Conservation (phyloP, 2,888 invertebrate genomes). For the Cheilosia urbana region DNA sequence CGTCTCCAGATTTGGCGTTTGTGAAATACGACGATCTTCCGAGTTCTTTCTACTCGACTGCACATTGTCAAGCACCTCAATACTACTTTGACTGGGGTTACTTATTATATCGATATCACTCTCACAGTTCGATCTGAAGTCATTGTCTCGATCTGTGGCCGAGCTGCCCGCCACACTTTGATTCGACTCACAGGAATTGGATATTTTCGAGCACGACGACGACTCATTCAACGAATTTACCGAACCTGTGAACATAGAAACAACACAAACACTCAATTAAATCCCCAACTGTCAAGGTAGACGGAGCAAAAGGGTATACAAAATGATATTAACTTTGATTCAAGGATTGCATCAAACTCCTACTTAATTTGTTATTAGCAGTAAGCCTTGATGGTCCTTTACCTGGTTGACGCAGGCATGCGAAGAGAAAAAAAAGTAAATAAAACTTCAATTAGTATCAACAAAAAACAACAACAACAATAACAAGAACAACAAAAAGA, state of each 20-base stretch:
- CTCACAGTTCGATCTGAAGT: conserved; percentile 84
- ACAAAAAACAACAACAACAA: conserved; percentile 77
- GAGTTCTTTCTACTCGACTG: conserved; percentile 82
- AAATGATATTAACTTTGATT: conserved; percentile 81
- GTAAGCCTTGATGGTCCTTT: conserved; percentile 81
- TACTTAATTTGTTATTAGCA: conserved; percentile 82
- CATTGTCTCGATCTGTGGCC: conserved; percentile 81
- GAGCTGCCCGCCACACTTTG: conserved; percentile 83
- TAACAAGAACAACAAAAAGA: conserved; percentile 74
- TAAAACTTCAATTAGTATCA: conserved; percentile 62
- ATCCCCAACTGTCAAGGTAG: conserved; percentile 2
- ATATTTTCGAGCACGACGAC: conserved; percentile 83
- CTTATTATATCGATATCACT: conserved; percentile 89
- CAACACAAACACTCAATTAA: conserved; percentile 6
- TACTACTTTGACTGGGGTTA: conserved; percentile 89
- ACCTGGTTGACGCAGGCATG: conserved; percentile 70
- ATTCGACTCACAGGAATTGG: conserved; percentile 83
- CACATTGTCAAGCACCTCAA: conserved; percentile 86
- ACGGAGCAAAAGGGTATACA: conserved; percentile 65
- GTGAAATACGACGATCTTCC: conserved; percentile 84
- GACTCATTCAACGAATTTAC: conserved; percentile 83
- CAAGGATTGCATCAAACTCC: conserved; percentile 81
- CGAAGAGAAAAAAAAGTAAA: conserved; percentile 49
- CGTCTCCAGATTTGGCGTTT: conserved; percentile 84
- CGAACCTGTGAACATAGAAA: conserved; percentile 81